Conservation (phyloP, 2,113 vertebrate genomes). For the Otolemur garnettii region DNA sequence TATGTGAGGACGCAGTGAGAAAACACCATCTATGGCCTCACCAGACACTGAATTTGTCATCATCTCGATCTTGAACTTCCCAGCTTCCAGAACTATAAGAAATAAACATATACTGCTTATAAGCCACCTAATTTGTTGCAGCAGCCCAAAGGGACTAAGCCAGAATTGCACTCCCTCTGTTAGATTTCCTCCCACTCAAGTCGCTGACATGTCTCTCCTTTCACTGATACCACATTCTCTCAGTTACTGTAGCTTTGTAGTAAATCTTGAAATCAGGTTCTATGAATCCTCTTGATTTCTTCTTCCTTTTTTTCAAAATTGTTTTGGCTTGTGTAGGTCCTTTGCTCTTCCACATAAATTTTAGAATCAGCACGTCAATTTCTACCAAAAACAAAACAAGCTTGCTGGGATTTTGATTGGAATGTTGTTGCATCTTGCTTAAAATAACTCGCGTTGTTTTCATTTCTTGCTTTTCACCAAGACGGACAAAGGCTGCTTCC, state of each 20-base stretch:
- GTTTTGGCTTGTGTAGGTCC: not conserved
- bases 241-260: not conserved
- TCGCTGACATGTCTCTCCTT: not conserved
- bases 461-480: not conserved
- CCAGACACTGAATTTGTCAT: not conserved
- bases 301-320: not conserved
- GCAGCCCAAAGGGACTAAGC: not conserved
- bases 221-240: not conserved
- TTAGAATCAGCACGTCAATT: slow-evolving; percentile 20
- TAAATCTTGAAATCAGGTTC: slow-evolving; percentile 10
- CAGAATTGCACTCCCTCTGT: not conserved
- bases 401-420: not conserved
- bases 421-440: slow-evolving; percentile 3
- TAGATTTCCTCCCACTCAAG: not conserved
- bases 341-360: not conserved
- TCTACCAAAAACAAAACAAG: not conserved
- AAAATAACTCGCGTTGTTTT: slow-evolving; percentile 18
- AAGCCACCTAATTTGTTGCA: not conserved
- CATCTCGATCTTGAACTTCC: not conserved
- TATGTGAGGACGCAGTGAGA: not conserved
- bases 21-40: not conserved
- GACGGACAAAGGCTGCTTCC: not conserved
- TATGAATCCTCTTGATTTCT: not conserved
- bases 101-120: not conserved
- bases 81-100: not conserved